Evolutionary conservation across 1,140 invertebrate genomes (phyloP), one percentile per base, ranked within the genome.

Genomic region (Macrobrachium rosenbergii): DNA sequence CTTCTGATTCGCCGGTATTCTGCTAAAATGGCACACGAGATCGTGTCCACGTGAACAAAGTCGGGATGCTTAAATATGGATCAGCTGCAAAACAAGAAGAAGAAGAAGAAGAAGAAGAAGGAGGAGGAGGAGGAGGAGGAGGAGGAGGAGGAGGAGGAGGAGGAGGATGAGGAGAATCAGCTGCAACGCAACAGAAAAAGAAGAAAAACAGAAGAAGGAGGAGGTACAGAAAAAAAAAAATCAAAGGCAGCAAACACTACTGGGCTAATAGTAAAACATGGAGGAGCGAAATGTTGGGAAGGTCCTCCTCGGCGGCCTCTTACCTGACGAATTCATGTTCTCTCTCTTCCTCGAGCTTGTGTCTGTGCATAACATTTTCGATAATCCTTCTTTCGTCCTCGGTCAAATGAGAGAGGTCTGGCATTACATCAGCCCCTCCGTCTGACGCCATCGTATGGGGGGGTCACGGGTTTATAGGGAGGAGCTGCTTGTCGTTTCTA

Each of bases 311-410:
- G 59, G 7, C 23, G 21, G 52, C 21, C 2, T 92, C 95, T 94
- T 92, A 98, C 97, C 96, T 97, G 94, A 98, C 96, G 92, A 98
- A 96, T 92, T 98, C 96, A 92, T 96, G 96, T 92, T 99, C 98
- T 90, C 96, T 95, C 92, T 98, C 96, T 93, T 99, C 98, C 94
- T 99, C 98, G 92, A 98, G 96, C 92, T 96, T 96, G 93, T 99
- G 98, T 89, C 98, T 94, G 94, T 97, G 95, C 93, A 99, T 96
- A 90, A 99, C 98, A 91, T 95, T 95, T 93, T 99, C 97, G 92
- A 99, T 99, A 94, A 99, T 98, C 93, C 95, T 95, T 92, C 98
- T 94, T 94, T 99, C 98, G 93, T 99, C 98, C 91, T 97, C 96
- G 90, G 97, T 99, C 91, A 99, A 95, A 93, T 99, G 98, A 91